phyloP scores from a whole-genome alignment of 2,888 invertebrate genomes.

The Agrochola macilenta region DNA sequence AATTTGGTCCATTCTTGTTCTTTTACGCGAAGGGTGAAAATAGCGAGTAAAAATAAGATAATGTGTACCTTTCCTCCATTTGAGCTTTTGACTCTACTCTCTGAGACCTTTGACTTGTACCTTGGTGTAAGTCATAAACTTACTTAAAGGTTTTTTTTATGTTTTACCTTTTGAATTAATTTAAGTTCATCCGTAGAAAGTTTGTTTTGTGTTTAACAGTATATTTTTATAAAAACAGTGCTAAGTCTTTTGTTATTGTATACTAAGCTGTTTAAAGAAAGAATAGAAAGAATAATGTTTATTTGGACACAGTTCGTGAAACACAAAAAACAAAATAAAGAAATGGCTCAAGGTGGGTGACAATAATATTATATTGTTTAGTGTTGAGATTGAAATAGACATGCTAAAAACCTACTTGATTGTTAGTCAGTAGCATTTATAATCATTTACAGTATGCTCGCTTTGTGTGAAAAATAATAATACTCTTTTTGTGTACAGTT shows the following conservation, averaged over 20 bases:
- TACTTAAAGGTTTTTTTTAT: background rate
- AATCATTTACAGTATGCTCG: background rate
- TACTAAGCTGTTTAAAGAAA: no score
- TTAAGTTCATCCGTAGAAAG: background rate
- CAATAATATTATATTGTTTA: no score
- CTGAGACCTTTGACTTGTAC: slow-evolving; percentile 73
- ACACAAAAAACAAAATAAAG: no score
- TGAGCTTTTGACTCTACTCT: slow-evolving; percentile 77
- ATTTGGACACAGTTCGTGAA: no score
- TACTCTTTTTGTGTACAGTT: no score
- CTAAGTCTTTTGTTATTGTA: background rate
- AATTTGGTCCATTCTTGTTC: slow-evolving; percentile 29
- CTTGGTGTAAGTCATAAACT: slow-evolving; percentile 67
- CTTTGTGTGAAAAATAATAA: background rate
- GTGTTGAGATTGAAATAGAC: background rate
- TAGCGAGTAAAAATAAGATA: slow-evolving; percentile 74
- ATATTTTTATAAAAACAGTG: background rate
- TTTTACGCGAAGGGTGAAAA: slow-evolving; percentile 34
- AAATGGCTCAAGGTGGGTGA: no score
- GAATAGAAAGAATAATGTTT: no score
- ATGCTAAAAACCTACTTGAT: no score
- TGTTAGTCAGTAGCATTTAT: background rate
- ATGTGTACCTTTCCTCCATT: slow-evolving; percentile 82
- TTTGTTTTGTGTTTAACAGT: no score
- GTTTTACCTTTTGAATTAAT: background rate